A percentile compares a stretch with the other conserved stretches of the same genome.
Conservation (phyloP, 2,888 invertebrate genomes). For the Philhelius pedissequus region DNA sequence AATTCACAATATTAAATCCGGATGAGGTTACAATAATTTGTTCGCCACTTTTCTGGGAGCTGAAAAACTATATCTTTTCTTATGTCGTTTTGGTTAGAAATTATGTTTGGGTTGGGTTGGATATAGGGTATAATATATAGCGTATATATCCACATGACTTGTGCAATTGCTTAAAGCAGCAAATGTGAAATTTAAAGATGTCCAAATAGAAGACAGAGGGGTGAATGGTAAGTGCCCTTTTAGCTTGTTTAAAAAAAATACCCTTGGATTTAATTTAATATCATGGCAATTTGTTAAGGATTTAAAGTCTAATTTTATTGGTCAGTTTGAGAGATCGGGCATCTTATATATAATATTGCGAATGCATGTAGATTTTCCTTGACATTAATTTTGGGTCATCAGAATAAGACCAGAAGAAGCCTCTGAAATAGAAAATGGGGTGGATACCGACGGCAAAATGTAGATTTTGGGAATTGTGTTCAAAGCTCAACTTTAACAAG, state of each 20-base stretch:
- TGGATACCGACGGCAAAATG: too few species aligned
- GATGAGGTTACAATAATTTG: conserved; percentile 68
- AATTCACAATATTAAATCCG: conserved; percentile 66
- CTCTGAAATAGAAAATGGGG: too few species aligned
- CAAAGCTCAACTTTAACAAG: too few species aligned
- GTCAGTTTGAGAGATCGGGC: neutral
- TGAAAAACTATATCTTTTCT: neutral
- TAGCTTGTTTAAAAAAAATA: neutral
- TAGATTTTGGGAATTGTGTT: too few species aligned
- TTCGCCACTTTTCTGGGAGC: conserved; percentile 48
- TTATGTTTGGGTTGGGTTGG: neutral
- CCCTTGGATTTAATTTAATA: neutral
- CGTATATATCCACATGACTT: neutral
- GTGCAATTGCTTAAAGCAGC: neutral
- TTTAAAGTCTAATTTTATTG: neutral
- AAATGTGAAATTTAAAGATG: neutral
- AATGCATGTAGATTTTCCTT: neutral
- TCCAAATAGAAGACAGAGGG: neutral
- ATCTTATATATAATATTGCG: neutral
- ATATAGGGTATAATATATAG: neutral
- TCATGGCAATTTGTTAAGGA: conserved; percentile 3
- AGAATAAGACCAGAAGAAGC: neutral
- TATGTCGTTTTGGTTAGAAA: neutral
- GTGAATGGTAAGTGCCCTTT: too few species aligned
- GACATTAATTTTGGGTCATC: neutral